Conservation (phyloP, 1,140 invertebrate genomes). For the Lepidurus apus region DNA sequence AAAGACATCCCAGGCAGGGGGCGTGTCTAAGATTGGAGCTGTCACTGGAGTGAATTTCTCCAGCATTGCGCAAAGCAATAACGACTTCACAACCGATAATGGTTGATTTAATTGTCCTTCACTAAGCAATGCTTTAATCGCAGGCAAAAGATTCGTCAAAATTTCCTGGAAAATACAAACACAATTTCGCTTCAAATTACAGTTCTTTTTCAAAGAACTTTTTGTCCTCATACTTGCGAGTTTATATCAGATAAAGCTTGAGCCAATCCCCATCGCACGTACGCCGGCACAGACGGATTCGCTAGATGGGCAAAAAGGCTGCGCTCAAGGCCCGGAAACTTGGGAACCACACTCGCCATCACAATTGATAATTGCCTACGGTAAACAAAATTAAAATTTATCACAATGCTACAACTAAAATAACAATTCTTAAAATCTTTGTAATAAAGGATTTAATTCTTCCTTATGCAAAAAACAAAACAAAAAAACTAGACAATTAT, state of each 20-base stretch:
- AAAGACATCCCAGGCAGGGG: constrained; percentile 23
- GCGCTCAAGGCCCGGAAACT: neutral
- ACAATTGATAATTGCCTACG: neutral
- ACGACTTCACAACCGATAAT: neutral
- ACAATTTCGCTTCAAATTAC: neutral
- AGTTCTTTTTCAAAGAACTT: neutral
- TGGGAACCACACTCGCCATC: neutral
- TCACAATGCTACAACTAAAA: neutral
- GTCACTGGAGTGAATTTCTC: constrained; percentile 28
- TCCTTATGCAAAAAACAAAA: no score
- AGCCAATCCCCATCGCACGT: constrained; percentile 27
- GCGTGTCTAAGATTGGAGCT: neutral
- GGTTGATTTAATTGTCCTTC: neutral
- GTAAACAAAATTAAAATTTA: neutral
- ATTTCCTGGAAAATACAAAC: neutral
- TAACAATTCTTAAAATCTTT: neutral
- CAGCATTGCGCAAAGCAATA: constrained; percentile 17
- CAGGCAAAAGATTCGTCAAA: neutral
- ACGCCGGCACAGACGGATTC: constrained; percentile 17
- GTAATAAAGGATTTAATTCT: no score
- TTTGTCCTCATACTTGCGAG: neutral
- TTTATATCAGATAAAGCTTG: constrained; percentile 24
- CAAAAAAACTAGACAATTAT: no score
- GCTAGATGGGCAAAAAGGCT: neutral
- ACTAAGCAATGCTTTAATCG: neutral